Conservation (phyloP, 1,140 invertebrate genomes). For the Brachionus rotundiformis region DNA sequence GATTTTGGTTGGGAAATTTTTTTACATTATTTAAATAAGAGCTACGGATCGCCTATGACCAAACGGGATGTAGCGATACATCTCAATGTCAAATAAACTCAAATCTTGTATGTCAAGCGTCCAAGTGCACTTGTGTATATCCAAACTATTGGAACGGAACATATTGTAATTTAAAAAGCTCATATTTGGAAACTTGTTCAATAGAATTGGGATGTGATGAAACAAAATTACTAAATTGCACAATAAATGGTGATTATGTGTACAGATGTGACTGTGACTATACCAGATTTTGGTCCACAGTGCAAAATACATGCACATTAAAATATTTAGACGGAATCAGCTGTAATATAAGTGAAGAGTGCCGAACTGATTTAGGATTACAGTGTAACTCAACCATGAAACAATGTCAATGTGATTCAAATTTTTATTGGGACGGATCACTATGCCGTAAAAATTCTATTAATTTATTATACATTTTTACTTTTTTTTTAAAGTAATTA, state of each 20-base stretch:
- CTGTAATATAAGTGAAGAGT: neutral
- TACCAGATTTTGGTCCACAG: neutral
- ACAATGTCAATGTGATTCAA: neutral
- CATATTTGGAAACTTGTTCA: neutral
- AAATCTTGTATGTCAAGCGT: neutral
- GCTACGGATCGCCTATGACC: neutral
- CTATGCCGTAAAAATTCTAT: neutral
- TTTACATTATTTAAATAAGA: constrained; percentile 3
- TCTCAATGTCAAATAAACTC: neutral
- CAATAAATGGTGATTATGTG: neutral
- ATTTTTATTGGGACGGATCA: constrained; percentile 23
- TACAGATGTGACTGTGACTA: constrained; percentile 5
- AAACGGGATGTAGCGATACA: neutral
- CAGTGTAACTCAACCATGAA: neutral
- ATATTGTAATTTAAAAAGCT: neutral
- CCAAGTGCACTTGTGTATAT: constrained; percentile 31
- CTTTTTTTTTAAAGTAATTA: neutral
- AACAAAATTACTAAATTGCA: constrained; percentile 14
- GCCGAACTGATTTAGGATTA: neutral
- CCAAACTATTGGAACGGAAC: constrained; percentile 21
- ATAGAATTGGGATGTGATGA: constrained; percentile 29
- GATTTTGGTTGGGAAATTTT: too few relatives aligned
- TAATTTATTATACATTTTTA: neutral
- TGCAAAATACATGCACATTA: neutral
- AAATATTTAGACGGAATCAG: neutral